Base-by-base conservation (phyloP, 1,140 invertebrate species). In the Platorchestia sp. region DNA sequence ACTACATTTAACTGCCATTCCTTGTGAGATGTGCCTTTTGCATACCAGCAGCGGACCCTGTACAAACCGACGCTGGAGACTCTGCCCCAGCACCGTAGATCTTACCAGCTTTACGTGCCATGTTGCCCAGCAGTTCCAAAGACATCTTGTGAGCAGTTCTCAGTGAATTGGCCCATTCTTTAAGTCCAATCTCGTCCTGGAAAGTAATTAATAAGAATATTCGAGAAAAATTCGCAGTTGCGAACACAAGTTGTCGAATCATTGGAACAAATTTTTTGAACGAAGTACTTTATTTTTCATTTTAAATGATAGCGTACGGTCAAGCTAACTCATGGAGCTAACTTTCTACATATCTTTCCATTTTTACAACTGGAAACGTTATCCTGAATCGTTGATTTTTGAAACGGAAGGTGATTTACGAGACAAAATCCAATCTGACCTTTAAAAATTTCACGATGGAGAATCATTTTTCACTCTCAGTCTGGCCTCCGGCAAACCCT, bases 91-190 rank as follows among this genome's bases (percentile, higher is more conserved):
- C 99, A 89, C 99, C 99, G 97, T 99, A 99, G 96, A 99, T 99
- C 97, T 99, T 99, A 91, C 99, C 99, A 86, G 99, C 99, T 97
- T 99, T 99, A 97, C 98, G 98, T n/a, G 99, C 99, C 98, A 99
- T 99, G 53, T 98, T 99, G 41, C 98, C 98, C 5, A 99, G 97
- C 96, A 99, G 98, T 97, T 99, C 99, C 97, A 98, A 98, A 0
- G 99, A 99, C 97, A 98, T 98, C 97, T 99, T 99, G 97, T 99
- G 99, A 42, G 99, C 99, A 6, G 98, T 98, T 96, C 98, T 98
- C 93, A 99, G 97, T 16, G 99, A 99, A 53, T 98, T 97, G 43
- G 99, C 98, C 99, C 99, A 99, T 97, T 99, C 99, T 97, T 99
- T 99, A 96, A 99, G 97, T 95, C 99, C 99, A 97, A 99, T 99